Evolutionary conservation across 1,140 invertebrate species (phyloP), one percentile per base, ranked within the genome.

Genomic region (Campoletis sonorensis): DNA sequence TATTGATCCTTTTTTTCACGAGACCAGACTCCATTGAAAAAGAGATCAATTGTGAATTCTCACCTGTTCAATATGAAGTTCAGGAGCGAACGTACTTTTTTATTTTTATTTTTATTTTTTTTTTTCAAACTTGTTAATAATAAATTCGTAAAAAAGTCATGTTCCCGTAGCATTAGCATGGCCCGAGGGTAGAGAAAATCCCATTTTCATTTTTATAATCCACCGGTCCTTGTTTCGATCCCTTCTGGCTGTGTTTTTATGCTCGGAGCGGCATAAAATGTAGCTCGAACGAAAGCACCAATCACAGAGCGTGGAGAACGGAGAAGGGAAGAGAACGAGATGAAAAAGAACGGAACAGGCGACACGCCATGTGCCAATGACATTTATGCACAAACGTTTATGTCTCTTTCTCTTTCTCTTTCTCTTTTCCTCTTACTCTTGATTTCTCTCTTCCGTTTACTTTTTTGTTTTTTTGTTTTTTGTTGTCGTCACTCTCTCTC

Each of bases 181-280:
- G 49, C 49, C 49, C 13, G 49, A 54, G 49, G 49, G 15, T 54
- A 54, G n/a, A 54, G 49, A 15, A 54, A 72, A 72, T 72, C 33
- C 33, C 26, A 40, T 37, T 72, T 45, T 26, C 33, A 45, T 72
- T 70, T 79, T 79, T 79, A 68, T 33, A 70, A 26, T 54, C 16
- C 67, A 54, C 49, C 15, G 15, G 49, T 68, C 61, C 27, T 79
- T 79, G 21, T 79, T 79, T 67, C 61, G 30, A n/a, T 30, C 26
- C 37, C 37, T 4, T 49, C 49, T 15, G 15, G 49, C 49, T 54
- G 49, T 54, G 49, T 54, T 54, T 70, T 79, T 79, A 68, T 79
- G 26, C 37, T 54, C 49, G 49, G 2, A 37, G n/a, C 26, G 45
- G 61, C 45, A 79, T 79, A 79, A 79, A 79, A 79, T 68, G 33